A percentile compares a stretch with the other conserved stretches of the same genome.
These are phyloP conservation scores for Phainopepla nitens DNA, from an alignment of 2,113 vertebrate species.

Conservation along the genomic window DNA sequence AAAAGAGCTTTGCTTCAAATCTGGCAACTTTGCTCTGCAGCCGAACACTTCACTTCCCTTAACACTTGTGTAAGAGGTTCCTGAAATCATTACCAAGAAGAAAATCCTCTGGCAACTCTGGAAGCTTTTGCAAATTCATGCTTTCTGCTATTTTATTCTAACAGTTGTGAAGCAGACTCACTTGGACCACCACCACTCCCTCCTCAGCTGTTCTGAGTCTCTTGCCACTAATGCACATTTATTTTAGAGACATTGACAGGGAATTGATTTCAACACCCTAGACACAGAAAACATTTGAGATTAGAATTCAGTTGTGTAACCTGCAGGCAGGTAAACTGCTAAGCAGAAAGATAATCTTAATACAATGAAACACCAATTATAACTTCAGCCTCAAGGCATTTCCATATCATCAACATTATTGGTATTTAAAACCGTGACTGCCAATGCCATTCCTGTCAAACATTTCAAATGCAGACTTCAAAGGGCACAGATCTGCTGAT, in stretches of 20 bases:
- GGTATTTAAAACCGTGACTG: not conserved
- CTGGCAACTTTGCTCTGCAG: not conserved
- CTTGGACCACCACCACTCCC: not conserved
- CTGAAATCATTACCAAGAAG: not conserved
- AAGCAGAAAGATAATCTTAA: not conserved
- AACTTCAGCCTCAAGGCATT: not conserved
- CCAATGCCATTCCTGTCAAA: not conserved
- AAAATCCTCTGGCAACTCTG: not conserved
- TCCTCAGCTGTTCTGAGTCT: not conserved
- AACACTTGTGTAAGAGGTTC: not conserved
- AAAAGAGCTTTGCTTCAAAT: not conserved
- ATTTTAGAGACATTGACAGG: not conserved
- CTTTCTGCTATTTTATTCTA: not conserved
- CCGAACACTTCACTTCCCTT: not conserved
- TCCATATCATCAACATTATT: not conserved
- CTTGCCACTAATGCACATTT: not conserved
- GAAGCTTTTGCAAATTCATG: not conserved
- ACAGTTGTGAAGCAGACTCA: not conserved
- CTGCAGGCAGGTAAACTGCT: not conserved
- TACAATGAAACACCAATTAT: not conserved
- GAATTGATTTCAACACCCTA: not conserved
- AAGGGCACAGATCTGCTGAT: not conserved
- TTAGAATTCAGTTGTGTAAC: not conserved
- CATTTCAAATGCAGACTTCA: not conserved
- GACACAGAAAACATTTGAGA: not conserved